Percentiles rank a stretch among this genome's conserved stretches.
Conservation (phyloP, 2,113 vertebrate genomes). For the Silurus glanis region DNA sequence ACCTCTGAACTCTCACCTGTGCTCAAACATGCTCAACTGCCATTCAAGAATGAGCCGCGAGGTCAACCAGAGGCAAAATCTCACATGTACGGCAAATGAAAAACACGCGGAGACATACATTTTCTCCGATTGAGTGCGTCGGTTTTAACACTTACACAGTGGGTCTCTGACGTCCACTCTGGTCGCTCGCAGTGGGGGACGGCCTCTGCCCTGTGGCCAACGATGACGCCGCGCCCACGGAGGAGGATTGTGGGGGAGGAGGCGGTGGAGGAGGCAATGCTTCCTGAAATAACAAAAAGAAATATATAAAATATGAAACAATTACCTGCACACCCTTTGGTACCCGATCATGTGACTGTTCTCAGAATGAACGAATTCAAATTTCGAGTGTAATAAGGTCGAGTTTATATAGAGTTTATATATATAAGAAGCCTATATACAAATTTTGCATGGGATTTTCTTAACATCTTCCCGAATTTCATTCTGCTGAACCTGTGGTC, state of each 20-base stretch:
- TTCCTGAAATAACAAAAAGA: constrained; percentile 62
- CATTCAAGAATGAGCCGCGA: constrained; percentile 51
- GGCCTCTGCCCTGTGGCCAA: constrained; percentile 79
- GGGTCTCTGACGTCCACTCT: constrained; percentile 84
- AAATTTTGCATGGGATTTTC: too few species aligned
- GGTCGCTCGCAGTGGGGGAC: constrained; percentile 76
- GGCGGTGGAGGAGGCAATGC: constrained; percentile 79
- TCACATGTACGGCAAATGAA: constrained; percentile 23
- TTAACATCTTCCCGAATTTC: too few species aligned
- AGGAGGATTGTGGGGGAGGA: constrained; percentile 84
- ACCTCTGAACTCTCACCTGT: constrained; percentile 62
- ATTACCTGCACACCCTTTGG: too few species aligned
- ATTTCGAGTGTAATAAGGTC: too few species aligned
- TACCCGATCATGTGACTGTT: too few species aligned
- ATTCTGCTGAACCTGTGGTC: too few species aligned
- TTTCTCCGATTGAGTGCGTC: not conserved
- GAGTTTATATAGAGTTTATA: too few species aligned
- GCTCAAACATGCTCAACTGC: constrained; percentile 56
- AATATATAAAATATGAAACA: constrained; percentile 6
- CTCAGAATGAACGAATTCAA: too few species aligned
- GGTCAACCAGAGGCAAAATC: constrained; percentile 42
- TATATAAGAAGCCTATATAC: too few species aligned
- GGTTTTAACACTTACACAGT: constrained; percentile 85
- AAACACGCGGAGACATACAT: not conserved
- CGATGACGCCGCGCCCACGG: constrained; percentile 73